phyloP scores from a whole-genome alignment of 2,113 vertebrate genomes.

The Aphelocoma coerulescens region DNA sequence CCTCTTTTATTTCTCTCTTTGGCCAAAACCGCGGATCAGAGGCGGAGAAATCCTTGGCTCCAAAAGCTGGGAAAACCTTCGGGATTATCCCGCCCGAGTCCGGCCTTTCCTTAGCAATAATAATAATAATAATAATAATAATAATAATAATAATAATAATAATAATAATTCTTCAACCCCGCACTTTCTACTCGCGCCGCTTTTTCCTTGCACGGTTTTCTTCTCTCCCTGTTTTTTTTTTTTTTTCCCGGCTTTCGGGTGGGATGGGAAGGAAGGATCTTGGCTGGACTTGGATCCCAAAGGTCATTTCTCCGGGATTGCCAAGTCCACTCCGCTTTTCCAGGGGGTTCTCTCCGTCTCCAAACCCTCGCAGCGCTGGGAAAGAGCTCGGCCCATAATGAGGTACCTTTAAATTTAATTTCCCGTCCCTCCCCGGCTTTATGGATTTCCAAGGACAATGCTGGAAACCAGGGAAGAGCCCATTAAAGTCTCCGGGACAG shows the following conservation, averaged over 20 bases:
- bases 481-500: not conserved
- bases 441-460: not conserved
- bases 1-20: not conserved
- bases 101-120: not conserved
- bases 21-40: not conserved
- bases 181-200: not conserved
- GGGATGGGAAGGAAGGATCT: not conserved
- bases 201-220: not conserved
- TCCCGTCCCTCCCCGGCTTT: not conserved
- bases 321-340: not conserved
- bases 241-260: not conserved
- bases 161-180: not conserved
- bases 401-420: constrained; percentile 28
- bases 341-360: not conserved
- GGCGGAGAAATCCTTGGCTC: not conserved
- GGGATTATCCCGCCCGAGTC: not conserved
- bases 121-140: not conserved
- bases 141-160: not conserved
- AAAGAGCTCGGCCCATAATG: not conserved
- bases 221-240: not conserved
- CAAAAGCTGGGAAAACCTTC: not conserved
- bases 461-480: not conserved
- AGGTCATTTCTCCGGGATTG: not conserved
- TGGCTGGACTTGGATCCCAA: not conserved
- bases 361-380: not conserved